A percentile compares a stretch with the other conserved stretches of the same genome.
phyloP scores from a whole-genome alignment of 2,797 vertebrate genomes.

The Gila robusta region DNA sequence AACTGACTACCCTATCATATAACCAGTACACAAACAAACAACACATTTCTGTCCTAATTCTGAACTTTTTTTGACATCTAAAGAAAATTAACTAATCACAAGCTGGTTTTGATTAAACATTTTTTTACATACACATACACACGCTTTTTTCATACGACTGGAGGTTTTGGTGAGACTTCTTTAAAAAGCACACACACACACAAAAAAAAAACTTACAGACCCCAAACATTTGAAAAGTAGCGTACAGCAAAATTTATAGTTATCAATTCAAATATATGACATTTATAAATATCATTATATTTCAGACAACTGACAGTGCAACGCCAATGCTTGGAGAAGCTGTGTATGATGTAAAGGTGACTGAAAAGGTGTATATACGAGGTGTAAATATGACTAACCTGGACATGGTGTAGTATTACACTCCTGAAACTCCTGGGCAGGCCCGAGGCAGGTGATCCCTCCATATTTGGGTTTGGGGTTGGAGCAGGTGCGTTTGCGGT shows the following conservation, averaged over 20 bases:
- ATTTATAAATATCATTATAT: not conserved
- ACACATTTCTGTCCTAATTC: not conserved
- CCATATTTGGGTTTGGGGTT: slow-evolving; percentile 93
- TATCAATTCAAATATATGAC: not conserved
- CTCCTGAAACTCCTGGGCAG: slow-evolving; percentile 93
- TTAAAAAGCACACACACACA: too few relatives aligned
- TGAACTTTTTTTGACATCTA: not conserved
- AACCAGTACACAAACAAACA: not conserved
- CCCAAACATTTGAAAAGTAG: not conserved
- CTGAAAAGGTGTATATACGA: not conserved
- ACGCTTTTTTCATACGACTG: not conserved
- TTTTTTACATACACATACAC: too few relatives aligned
- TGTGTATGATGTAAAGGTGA: not conserved
- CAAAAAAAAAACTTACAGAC: not conserved
- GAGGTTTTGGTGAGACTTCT: not conserved
- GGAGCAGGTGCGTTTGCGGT: slow-evolving; percentile 90
- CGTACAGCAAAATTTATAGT: not conserved
- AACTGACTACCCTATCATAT: not conserved
- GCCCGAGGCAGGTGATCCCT: slow-evolving; percentile 89
- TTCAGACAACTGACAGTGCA: not conserved
- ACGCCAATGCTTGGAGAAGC: not conserved
- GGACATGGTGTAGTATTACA: slow-evolving; percentile 96
- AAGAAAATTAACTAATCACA: not conserved
- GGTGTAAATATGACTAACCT: slow-evolving; percentile 73
- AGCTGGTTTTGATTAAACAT: not conserved